Conservation (phyloP, 2,113 vertebrate genomes). For the Bothrops jararaca region DNA sequence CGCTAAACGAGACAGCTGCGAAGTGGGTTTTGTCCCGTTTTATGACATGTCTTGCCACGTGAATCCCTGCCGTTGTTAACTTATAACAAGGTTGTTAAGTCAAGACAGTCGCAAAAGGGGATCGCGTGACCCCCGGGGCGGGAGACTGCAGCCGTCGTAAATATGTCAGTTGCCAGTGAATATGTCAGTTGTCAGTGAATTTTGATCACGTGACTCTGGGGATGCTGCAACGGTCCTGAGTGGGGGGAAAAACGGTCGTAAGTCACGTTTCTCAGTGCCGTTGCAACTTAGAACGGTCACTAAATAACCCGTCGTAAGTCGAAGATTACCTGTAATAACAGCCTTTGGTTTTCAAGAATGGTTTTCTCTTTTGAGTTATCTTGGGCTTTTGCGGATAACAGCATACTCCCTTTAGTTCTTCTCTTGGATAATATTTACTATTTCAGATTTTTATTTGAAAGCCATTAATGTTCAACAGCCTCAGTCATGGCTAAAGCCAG, state of each 20-base stretch:
- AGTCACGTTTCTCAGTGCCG: neutral
- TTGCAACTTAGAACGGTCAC: neutral
- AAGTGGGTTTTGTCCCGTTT: neutral
- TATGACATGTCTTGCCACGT: neutral
- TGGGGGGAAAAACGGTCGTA: neutral
- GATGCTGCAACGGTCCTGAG: too few relatives aligned
- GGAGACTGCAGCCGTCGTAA: neutral
- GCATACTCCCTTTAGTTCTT: neutral
- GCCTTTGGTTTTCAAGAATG: neutral
- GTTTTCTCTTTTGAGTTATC: neutral
- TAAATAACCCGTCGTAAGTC: too few relatives aligned
- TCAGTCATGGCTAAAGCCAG: neutral
- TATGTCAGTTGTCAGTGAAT: too few relatives aligned
- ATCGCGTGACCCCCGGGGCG: neutral
- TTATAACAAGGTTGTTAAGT: neutral
- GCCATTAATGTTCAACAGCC: neutral
- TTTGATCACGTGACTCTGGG: neutral
- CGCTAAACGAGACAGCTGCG: neutral
- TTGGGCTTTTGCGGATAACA: neutral
- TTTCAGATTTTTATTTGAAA: neutral
- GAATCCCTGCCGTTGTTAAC: neutral
- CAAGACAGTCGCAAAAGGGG: neutral
- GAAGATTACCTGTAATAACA: too few relatives aligned
- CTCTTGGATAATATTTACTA: neutral
- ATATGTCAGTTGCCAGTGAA: neutral